phyloP scores from a whole-genome alignment of 1,140 invertebrate genomes.

The Latrodectus geometricus region DNA sequence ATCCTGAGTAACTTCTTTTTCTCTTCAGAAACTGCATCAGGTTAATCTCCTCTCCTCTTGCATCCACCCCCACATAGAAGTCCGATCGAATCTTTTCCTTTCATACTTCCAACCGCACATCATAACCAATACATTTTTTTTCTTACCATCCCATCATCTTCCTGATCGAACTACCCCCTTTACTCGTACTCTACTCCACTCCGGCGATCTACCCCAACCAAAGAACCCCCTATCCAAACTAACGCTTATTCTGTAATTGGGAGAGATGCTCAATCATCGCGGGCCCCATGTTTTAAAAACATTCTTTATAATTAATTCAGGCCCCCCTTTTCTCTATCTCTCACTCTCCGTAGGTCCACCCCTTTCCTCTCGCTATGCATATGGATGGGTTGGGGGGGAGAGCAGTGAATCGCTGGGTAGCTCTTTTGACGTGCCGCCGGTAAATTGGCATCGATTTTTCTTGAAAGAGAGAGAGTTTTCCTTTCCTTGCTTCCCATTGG shows the following conservation, averaged over 20 bases:
- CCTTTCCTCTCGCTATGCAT: not conserved
- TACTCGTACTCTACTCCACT: not conserved
- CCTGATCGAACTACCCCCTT: not conserved
- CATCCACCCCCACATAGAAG: not conserved
- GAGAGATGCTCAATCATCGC: constrained; percentile 25
- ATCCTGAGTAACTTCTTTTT: not conserved
- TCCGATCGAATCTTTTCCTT: constrained; percentile 4
- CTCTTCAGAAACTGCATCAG: not conserved
- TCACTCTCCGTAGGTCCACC: not conserved
- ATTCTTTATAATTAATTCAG: constrained; percentile 46
- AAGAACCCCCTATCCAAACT: not conserved
- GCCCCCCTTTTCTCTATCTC: not conserved
- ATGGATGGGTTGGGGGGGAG: not conserved
- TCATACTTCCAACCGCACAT: not conserved
- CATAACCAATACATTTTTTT: constrained; percentile 20
- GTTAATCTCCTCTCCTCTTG: not conserved
- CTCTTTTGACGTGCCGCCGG: constrained; percentile 30
- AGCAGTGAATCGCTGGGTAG: not conserved
- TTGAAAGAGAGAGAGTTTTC: not conserved
- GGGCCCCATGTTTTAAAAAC: constrained; percentile 32
- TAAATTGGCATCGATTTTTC: constrained; percentile 40
- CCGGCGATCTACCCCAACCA: not conserved
- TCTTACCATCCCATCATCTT: not conserved
- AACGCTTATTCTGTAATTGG: not conserved
- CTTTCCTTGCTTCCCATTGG: not conserved